A percentile compares a stretch with the other conserved stretches of the same genome.
phyloP scores from a whole-genome alignment of 2,888 invertebrate species.

The Drosophila mercatorum region DNA sequence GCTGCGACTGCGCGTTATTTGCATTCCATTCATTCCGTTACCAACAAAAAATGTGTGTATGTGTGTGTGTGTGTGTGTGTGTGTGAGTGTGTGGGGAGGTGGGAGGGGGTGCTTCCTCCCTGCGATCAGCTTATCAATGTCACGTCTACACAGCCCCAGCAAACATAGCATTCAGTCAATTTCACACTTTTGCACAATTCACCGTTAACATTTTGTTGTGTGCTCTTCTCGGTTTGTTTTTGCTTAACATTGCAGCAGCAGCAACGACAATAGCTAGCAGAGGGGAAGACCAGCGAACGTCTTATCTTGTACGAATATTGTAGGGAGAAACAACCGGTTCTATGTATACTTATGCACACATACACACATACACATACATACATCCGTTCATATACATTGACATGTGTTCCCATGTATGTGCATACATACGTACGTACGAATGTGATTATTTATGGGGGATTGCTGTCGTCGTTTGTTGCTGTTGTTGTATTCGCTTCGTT shows the following conservation, averaged over 20 bases:
- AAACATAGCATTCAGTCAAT: conserved; percentile 3
- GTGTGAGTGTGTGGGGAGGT: no score
- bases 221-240: conserved; percentile 18
- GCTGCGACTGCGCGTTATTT: conserved; percentile 22
- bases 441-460: conserved; percentile 15
- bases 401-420: conserved; percentile 1
- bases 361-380: background rate
- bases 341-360: background rate
- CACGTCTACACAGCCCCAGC: conserved; percentile 3
- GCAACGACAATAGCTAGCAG: background rate
- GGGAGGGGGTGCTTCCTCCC: no score
- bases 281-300: conserved; percentile 6
- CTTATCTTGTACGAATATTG: conserved; percentile 32
- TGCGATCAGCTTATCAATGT: conserved; percentile 26
- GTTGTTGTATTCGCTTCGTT: conserved; percentile 8
- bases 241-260: conserved; percentile 12
- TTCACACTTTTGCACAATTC: conserved; percentile 41
- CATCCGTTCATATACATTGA: background rate
- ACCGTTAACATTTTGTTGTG: conserved; percentile 24
- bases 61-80: no score
- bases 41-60: no score
- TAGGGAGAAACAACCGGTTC: conserved; percentile 45
- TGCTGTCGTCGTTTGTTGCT: conserved; percentile 19
- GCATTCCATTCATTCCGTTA: background rate
- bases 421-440: background rate